Evolutionary conservation across 2,797 vertebrate species (phyloP).

Genomic region (Picus viridis): DNA sequence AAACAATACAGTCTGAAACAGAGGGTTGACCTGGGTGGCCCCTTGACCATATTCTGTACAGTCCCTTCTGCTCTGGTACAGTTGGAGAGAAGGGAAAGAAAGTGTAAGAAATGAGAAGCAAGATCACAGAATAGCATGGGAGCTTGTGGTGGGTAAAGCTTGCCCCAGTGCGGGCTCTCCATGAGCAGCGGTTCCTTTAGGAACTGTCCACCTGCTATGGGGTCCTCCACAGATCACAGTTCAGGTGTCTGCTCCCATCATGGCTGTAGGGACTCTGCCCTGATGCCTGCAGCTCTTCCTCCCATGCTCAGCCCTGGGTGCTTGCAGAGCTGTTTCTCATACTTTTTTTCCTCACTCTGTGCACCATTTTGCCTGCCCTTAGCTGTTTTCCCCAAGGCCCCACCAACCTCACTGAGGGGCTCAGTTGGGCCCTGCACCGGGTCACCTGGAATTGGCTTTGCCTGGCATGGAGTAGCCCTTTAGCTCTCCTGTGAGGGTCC

Average conservation of each 20-base stretch:
- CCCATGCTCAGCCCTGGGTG: accelerated
- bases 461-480: accelerated
- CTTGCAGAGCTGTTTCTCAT: accelerated
- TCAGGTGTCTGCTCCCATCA: accelerated
- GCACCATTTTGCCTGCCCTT: neutral
- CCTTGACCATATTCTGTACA: neutral
- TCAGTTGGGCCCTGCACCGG: accelerated
- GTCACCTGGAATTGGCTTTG: neutral
- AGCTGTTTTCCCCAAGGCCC: accelerated
- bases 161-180: neutral
- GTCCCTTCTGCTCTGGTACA: neutral
- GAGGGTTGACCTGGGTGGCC: neutral
- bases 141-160: neutral
- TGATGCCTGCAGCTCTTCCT: accelerated
- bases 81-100: neutral
- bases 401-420: neutral
- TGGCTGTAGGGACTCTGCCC: neutral
- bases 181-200: neutral
- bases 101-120: neutral
- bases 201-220: accelerated
- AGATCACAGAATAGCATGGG: neutral
- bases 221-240: accelerated
- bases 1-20: neutral
- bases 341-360: accelerated
- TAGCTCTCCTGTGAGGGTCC: neutral